phyloP scores from a whole-genome alignment of 2,797 vertebrate species.

The Chiroxiphia lanceolata region DNA sequence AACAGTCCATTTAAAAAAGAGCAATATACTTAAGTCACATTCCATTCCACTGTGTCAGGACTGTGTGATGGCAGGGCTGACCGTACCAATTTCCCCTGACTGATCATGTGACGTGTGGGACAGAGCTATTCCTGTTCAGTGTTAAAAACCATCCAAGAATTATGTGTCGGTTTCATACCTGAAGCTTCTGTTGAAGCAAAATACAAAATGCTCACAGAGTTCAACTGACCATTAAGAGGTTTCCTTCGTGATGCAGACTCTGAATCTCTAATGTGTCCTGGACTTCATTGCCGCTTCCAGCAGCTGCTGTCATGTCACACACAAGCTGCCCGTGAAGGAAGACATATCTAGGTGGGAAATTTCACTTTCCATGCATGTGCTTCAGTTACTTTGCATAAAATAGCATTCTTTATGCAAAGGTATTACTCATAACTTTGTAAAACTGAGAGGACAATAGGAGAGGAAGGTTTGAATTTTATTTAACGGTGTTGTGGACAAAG shows the following conservation, averaged over 20 bases:
- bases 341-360: not conserved
- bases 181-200: not conserved
- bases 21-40: not conserved
- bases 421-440: not conserved
- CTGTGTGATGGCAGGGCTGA: not conserved
- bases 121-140: accelerated
- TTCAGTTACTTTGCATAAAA: not conserved
- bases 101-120: accelerated
- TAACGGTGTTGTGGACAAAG: not conserved
- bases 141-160: not conserved
- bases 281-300: not conserved
- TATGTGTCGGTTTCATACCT: not conserved
- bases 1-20: not conserved
- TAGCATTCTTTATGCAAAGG: not conserved
- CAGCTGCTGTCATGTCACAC: not conserved
- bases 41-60: not conserved
- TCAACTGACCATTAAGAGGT: not conserved
- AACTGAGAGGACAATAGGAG: not conserved
- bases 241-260: not conserved
- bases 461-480: not conserved
- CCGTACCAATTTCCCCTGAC: not conserved
- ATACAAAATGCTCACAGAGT: not conserved
- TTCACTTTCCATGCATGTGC: not conserved
- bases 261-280: not conserved
- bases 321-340: not conserved